phyloP scores from a whole-genome alignment of 2,888 invertebrate genomes.

The Xanthia togata region DNA sequence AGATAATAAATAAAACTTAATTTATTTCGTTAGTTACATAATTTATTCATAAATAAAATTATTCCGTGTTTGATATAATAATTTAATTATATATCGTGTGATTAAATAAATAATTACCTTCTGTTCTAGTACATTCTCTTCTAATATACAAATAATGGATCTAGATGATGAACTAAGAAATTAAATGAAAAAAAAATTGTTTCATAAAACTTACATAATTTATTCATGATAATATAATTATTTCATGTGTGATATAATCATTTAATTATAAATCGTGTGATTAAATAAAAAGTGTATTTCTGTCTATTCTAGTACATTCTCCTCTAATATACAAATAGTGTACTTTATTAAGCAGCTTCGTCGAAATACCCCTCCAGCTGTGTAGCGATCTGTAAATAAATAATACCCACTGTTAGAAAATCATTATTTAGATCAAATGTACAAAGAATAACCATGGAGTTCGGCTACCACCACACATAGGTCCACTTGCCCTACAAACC shows the following conservation, averaged over 20 bases:
- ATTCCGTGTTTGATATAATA: constrained; percentile 39
- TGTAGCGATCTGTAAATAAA: constrained; percentile 91
- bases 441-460: neutral
- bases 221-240: constrained; percentile 46
- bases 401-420: neutral
- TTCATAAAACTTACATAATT: constrained; percentile 10
- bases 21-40: constrained; percentile 23
- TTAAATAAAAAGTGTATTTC: constrained; percentile 57
- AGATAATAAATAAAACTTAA: constrained; percentile 11
- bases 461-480: neutral
- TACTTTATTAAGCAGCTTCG: constrained; percentile 92
- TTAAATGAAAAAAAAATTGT: constrained; percentile 20
- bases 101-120: constrained; percentile 58
- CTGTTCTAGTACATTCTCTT: constrained; percentile 47
- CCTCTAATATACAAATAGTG: constrained; percentile 45
- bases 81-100: constrained; percentile 39
- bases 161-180: constrained; percentile 52
- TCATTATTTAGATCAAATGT: neutral
- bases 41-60: constrained; percentile 44
- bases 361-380: constrained; percentile 98
- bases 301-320: constrained; percentile 49
- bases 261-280: constrained; percentile 43
- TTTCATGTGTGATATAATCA: constrained; percentile 39
- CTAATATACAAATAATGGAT: constrained; percentile 39
- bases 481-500: too few relatives aligned